A percentile compares a stretch with the other conserved stretches of the same genome.
phyloP scores from a whole-genome alignment of 2,888 invertebrate species.

The Drosophila nr. fundita region DNA sequence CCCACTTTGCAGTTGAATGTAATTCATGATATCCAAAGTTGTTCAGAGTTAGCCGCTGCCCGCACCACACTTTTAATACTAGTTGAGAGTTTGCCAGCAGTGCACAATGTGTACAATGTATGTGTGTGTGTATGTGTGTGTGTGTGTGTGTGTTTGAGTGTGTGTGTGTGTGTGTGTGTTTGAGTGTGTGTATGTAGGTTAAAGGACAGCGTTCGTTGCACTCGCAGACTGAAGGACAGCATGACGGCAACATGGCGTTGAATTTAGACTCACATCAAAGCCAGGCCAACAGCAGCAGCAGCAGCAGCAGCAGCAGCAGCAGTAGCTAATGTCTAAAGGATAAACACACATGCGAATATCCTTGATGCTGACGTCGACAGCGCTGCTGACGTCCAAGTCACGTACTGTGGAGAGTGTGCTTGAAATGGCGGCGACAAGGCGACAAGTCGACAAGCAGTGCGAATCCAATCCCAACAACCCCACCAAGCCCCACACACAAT shows the following conservation, averaged over 20 bases:
- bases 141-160: too few relatives aligned
- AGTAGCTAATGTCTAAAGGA: constrained; percentile 8
- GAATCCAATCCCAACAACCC: not conserved
- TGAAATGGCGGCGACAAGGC: constrained; percentile 51
- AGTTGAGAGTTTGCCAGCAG: constrained; percentile 11
- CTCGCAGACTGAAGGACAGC: constrained; percentile 74
- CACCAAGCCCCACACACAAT: constrained; percentile 2
- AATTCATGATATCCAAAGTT: not conserved
- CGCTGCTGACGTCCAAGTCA: constrained; percentile 56
- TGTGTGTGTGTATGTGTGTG: too few relatives aligned
- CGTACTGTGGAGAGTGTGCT: constrained; percentile 68
- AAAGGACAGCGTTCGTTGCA: constrained; percentile 78
- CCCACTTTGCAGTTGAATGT: not conserved
- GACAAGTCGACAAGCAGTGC: constrained; percentile 22
- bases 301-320: constrained; percentile 3
- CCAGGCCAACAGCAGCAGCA: constrained; percentile 23
- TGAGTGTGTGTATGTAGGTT: constrained; percentile 66
- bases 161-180: constrained; percentile 4
- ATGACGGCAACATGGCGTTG: constrained; percentile 4
- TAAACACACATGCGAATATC: constrained; percentile 42
- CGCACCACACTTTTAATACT: not conserved
- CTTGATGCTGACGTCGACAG: constrained; percentile 40
- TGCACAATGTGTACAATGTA: not conserved
- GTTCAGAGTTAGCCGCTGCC: not conserved
- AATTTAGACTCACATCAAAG: constrained; percentile 60